These are phyloP conservation scores for Nyleta sp. DNA, from an alignment of 2,888 invertebrate species.

Conservation along the genomic window DNA sequence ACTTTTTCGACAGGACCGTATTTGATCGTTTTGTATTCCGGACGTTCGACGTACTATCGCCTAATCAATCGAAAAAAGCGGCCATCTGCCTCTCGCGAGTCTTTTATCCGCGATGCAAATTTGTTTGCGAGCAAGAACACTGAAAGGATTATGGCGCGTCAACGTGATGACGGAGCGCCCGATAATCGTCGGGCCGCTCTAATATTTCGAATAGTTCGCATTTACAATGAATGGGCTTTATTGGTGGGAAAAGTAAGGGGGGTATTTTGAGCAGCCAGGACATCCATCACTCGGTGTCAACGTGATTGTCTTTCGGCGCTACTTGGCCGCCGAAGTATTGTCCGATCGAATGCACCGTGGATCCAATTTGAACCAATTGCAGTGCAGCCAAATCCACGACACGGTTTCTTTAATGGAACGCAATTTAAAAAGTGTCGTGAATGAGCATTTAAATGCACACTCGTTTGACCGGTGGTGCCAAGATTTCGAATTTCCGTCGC, in stretches of 20 bases:
- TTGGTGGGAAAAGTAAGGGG: slow-evolving; percentile 79
- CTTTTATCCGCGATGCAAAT: slow-evolving; percentile 53
- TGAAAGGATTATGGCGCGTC: slow-evolving; percentile 81
- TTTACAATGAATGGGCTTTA: slow-evolving; percentile 82
- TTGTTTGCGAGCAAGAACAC: slow-evolving; percentile 65
- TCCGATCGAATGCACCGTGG: slow-evolving; percentile 38
- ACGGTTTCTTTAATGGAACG: no score
- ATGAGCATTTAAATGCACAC: no score
- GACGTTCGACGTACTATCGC: no score
- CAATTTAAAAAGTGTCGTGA: no score
- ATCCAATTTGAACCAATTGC: slow-evolving; percentile 2
- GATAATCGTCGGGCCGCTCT: slow-evolving; percentile 79
- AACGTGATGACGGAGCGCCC: slow-evolving; percentile 81
- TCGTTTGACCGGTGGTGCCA: no score
- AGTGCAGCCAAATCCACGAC: no score
- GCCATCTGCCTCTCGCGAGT: slow-evolving; percentile 33
- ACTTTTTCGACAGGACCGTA: no score
- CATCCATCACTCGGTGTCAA: slow-evolving; percentile 82
- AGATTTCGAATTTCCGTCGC: no score
- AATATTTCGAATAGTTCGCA: slow-evolving; percentile 83
- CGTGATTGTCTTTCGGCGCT: slow-evolving; percentile 81
- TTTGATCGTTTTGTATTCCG: slow-evolving; percentile 2
- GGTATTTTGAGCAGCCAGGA: slow-evolving; percentile 76
- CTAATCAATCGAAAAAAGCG: slow-evolving; percentile 17
- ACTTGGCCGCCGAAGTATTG: slow-evolving; percentile 76